Base-by-base conservation (phyloP, 2,797 vertebrate genomes). In the Yasuhikotakia modesta region DNA sequence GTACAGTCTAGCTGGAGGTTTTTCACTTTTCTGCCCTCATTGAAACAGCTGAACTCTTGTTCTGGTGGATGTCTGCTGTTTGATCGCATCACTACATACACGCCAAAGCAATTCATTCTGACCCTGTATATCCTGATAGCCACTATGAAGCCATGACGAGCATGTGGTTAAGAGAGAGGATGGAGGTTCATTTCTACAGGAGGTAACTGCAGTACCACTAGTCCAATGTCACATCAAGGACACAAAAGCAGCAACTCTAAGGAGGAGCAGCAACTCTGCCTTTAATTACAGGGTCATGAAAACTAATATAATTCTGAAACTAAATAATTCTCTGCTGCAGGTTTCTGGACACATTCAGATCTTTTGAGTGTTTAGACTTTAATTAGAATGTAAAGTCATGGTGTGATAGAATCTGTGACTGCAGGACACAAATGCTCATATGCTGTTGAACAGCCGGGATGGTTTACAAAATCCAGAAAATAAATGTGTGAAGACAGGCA, bases 61-160 rank as follows among this genome's bases (percentile, higher is more conserved):
- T 57, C 10, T 24, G 32, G 39, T 21, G 7, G 19, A 24, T 70
- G 57, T 57, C 5, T 12, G 21, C 21, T 57, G 53, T 43, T 45
- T 45, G 70, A 27, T 11, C 21, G n/a, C 53, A 45, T 71, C 70
- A 46, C 53, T 12, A 53, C 70, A 27, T 43, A 58, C 52, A 58
- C 14, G 35, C 35, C 35, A 58, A 45, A 71, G 69, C 52, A 58
- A 57, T 71, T 71, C 57, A n/a, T 14, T 11, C 13, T 12, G 57
- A 27, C 32, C 35, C 17, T 71, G 21, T 43, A 27, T 11, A 10
- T 43, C 39, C 8, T 43, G 39, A 43, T 43, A 43, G 39, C 39
- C 39, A 43, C 11, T 43, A 12, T 17, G 21, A 35, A 24, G 53
- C 1, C 1, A 21, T 4, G 32, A 71, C 21, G 52, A 53, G 13